Evolutionary conservation across 2,113 vertebrate genomes (phyloP), one percentile per base, ranked within the genome.

Genomic region (Asarcornis scutulata): DNA sequence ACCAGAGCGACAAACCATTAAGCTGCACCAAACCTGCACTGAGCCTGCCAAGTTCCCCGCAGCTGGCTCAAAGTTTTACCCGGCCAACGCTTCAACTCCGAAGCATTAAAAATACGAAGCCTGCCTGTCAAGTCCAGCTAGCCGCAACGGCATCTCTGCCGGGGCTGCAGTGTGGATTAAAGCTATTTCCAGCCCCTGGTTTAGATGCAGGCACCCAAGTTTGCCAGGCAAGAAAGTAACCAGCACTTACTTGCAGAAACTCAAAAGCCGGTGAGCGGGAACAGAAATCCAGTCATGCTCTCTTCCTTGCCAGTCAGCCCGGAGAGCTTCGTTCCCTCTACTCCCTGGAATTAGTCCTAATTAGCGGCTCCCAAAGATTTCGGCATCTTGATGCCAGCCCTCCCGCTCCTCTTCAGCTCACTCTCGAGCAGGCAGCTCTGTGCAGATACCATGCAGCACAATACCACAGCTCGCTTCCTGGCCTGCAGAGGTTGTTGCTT

Each of bases 111-210:
- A 81, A 48, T 4, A 58, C 53, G 94, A 91, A 94, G 81, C 88
- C 88, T 34, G 60, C 85, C 94, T 15, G 58, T 12, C 88, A 83
- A 74, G 85, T 14, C 83, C 0, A 9, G 20, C 74, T 38, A 10
- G 44, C 58, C 20, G 50, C 73, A n/a, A 20, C 34, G 63, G 73
- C 74, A 66, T 4, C 62, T 58, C 71, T 1, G 0, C 11, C 64
- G 21, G 3, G 0, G 1, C 52, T 13, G 63, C 7, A 0, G 1
- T 1, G 8, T 0, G 9, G 6, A 14, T 25, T 25, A 62, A 38
- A 32, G 4, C 6, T 31, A 59, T 26, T 32, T n/a, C 8, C 32
- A 26, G 0, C 2, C 31, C 48, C 66, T 2, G 2, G 1, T 42
- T 78, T 11, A 63, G 34, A 4, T 10, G n/a, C 40, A 48, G 48